Base-by-base conservation (phyloP, 2,797 vertebrate species). In the Sitta carolinensis region DNA sequence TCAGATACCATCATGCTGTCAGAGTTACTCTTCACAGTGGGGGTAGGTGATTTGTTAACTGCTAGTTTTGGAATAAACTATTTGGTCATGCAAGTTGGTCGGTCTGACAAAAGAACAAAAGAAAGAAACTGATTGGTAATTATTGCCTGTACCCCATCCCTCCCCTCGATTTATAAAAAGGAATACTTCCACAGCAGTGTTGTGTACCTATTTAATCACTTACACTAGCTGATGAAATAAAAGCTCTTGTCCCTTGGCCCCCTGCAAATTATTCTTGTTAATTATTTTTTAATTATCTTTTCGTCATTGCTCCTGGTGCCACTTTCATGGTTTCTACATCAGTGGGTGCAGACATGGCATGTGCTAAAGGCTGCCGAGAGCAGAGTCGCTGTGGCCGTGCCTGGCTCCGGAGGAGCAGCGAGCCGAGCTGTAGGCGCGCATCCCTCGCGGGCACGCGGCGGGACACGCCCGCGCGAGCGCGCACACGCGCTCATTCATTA, bases 211-310 rank as follows among this genome's bases (percentile, higher is more conserved):
- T 95, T 97, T 94, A 97, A 97, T 97, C 88, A 96, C 57, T 91
- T 93, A 93, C 68, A 95, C 77, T 82, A 97, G 79, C 73, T 94
- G 95, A 96, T 96, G 90, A 96, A 97, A 95, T 93, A 91, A 96
- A 97, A 97, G 57, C 82, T 82, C 81, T 95, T 76, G 51, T 97
- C 97, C 95, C 96, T 97, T 92, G 94, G 89, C 90, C 93, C 94
- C 85, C 50, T 95, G 92, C 84, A 98, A 96, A 98, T 98, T 97
- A 97, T 97, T 97, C 97, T 97, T 98, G 96, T 94, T 98, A 98
- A 98, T 98, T 98, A 98, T 97, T 97, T 97, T 97, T 97, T 87
- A 98, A 98, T 98, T 98, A 97, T 96, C 93, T 90, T 97, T 97
- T 87, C 94, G 96, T 97, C 92, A 63, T 51, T 87, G 92, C 87